Base-by-base conservation (phyloP, 2,797 vertebrate species). In the Bovichtus diacanthus region DNA sequence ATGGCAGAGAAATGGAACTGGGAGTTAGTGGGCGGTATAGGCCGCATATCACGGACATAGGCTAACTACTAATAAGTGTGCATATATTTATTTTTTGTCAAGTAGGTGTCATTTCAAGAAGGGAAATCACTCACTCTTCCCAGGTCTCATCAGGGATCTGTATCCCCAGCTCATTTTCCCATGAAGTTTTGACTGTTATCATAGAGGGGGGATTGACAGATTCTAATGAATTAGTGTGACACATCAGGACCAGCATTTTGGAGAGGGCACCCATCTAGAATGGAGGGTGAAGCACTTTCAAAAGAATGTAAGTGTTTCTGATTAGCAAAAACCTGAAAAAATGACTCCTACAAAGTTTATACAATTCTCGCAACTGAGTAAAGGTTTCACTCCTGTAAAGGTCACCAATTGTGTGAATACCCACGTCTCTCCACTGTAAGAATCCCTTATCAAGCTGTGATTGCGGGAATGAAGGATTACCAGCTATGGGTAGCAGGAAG, bases 251-350 rank as follows among this genome's bases (percentile, higher is more conserved):
- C 18, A 18, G 19, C 43, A 46, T 46, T 46, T 46, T 46, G 43
- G 18, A 2, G 18, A 46, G n/a, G n/a, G n/a, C n/a, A n/a, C n/a
- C n/a, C n/a, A n/a, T n/a, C n/a, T n/a, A n/a, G n/a, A n/a, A n/a
- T n/a, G n/a, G n/a, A 46, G 46, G 46, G 0, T 49, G n/a, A 2
- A 49, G 9, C 46, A 0, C 46, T 49, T 49, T 49, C n/a, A 49
- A 12, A 49, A n/a, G 46, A 21, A 49, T n/a, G n/a, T n/a, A n/a
- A n/a, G n/a, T 46, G 46, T 19, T 46, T 46, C 18, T 46, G 43
- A 46, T 46, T 46, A 9, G 18, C 43, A 46, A 46, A 46, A 19
- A 46, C 18, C 43, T 46, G 43, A 46, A 46, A 46, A 46, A n/a
- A 44, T 9, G n/a, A 46, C 43, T 44, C 44, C 43, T 9, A 44